A percentile compares a stretch with the other conserved stretches of the same genome.
These are phyloP conservation scores for Lycocorax pyrrhopterus DNA, from an alignment of 2,113 vertebrate genomes.

Conservation along the genomic window DNA sequence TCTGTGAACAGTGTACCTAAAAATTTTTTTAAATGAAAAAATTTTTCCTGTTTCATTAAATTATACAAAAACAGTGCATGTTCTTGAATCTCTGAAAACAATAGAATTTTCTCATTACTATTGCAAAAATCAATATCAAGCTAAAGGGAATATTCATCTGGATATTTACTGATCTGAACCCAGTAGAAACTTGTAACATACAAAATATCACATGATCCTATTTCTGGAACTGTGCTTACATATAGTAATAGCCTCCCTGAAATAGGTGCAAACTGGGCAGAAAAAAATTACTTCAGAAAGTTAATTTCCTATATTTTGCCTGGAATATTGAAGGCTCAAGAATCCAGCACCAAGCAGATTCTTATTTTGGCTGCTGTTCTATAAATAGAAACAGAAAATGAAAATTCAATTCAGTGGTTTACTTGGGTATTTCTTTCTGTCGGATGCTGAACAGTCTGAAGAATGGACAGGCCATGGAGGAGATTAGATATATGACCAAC, in stretches of 20 bases:
- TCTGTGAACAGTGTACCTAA: neutral
- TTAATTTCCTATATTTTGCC: conserved; percentile 16
- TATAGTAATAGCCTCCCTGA: neutral
- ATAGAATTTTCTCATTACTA: neutral
- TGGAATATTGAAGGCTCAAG: conserved; percentile 35
- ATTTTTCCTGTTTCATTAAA: neutral
- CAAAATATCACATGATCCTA: conserved; percentile 10
- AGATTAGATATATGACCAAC: neutral
- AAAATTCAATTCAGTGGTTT: conserved; percentile 42
- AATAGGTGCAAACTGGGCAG: conserved; percentile 13
- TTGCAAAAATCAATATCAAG: neutral
- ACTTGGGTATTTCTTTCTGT: conserved; percentile 5
- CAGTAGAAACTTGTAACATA: neutral
- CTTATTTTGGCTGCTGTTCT: conserved; percentile 35
- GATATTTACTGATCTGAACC: neutral
- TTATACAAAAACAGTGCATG: neutral
- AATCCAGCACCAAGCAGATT: conserved; percentile 29
- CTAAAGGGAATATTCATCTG: neutral
- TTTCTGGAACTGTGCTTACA: conserved; percentile 4
- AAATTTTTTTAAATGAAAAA: neutral
- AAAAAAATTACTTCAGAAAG: conserved; percentile 40
- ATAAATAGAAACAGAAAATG: conserved; percentile 27
- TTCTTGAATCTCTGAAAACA: neutral
- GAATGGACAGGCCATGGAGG: neutral
- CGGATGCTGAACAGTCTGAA: neutral